Base-by-base conservation (phyloP, 2,888 invertebrate genomes). In the Hipparchia sbordonii region DNA sequence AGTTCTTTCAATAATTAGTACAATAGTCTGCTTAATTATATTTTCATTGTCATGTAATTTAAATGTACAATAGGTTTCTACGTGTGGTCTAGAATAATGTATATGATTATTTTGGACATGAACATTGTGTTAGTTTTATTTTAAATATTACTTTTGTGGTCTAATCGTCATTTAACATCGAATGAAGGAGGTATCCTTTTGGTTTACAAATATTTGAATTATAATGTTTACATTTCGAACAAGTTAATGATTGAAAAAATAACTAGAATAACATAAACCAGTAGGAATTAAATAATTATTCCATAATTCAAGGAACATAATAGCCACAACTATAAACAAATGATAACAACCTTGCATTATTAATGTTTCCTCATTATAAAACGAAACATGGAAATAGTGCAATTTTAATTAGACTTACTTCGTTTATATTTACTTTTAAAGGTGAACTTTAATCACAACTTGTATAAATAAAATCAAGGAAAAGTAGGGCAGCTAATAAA, bases 261-360 rank as follows among this genome's bases (percentile, higher is more conserved):
- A 46, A 48, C 46, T 2, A 62, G 7, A 46, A 13, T 0, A 46
- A 13, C 9, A 23, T 23, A 23, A 23, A 23, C 23, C 23, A 13
- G 10, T 46, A 67, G 57, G 48, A 59, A 23, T 67, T 46, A 67
- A 3, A 59, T 12, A 68, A 68, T 48, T 68, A 68, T 68, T 68
- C 67, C 8, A 33, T 59, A 57, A 51, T 68, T 48, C 67, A 10
- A 48, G 67, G 48, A 51, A 51, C 33, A 13, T 33, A 46, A 23
- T 48, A 48, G 57, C 39, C 23, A 33, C 7, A 45, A 67, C 46
- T 56, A 39, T 46, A 13, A 12, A 60, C 46, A 60, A 59, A 33
- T 48, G n/a, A 59, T 68, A 60, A 59, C 4, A 68, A 68, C 57
- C 48, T 68, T 48, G 48, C 23, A 57, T 57, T 57, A 8, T 65